phyloP scores from a whole-genome alignment of 2,888 invertebrate species.

The Pelosia muscerda region DNA sequence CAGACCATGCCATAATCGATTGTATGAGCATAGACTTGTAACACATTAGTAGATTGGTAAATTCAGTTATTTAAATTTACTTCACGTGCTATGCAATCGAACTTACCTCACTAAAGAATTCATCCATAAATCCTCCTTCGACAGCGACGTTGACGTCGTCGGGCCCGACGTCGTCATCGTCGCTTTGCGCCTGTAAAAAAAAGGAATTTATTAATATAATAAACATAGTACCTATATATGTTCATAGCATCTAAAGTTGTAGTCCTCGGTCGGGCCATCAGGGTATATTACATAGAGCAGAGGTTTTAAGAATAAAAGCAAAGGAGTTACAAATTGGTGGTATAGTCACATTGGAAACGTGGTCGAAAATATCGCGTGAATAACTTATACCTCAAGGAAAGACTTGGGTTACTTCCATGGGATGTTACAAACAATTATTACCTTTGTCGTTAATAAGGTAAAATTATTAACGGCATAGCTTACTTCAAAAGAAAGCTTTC shows the following conservation, averaged over 20 bases:
- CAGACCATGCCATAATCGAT: too few relatives aligned
- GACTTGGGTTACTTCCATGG: too few relatives aligned
- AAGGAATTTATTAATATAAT: conserved; percentile 21
- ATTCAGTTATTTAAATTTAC: too few relatives aligned
- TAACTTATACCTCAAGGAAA: not conserved
- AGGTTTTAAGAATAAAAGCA: too few relatives aligned
- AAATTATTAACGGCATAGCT: too few relatives aligned
- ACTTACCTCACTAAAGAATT: conserved; percentile 99
- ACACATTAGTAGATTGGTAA: too few relatives aligned
- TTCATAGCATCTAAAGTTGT: not conserved
- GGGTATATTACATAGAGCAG: too few relatives aligned
- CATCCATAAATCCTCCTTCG: conserved; percentile 99
- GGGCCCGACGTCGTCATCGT: conserved; percentile 97
- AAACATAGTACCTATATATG: not conserved
- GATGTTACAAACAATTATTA: not conserved
- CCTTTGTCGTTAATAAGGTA: not conserved
- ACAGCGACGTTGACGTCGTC: conserved; percentile 98
- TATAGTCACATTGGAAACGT: not conserved
- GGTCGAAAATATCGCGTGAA: not conserved
- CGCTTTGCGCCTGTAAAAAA: conserved; percentile 95
- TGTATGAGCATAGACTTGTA: too few relatives aligned
- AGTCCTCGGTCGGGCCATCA: not conserved
- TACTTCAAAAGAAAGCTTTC: too few relatives aligned
- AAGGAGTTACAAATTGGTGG: not conserved
- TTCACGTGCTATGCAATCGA: too few relatives aligned